Conservation (phyloP, 2,113 vertebrate genomes). For the Macroglossus sobrinus region DNA sequence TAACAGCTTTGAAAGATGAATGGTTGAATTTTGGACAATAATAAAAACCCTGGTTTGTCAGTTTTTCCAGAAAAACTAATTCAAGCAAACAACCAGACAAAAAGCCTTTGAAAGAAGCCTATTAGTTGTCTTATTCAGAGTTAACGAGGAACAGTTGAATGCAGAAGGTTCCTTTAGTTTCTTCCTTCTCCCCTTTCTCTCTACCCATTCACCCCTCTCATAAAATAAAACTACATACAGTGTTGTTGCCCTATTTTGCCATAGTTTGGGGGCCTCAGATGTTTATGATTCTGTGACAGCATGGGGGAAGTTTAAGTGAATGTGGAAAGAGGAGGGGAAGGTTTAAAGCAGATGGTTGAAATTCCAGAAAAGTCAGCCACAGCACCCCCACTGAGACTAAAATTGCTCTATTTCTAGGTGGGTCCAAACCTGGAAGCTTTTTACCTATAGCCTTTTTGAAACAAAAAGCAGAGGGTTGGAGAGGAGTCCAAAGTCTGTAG, state of each 20-base stretch:
- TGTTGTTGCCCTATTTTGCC: not conserved
- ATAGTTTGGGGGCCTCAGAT: not conserved
- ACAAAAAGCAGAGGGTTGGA: not conserved
- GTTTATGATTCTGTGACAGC: slow-evolving; percentile 39
- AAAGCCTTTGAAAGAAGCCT: slow-evolving; percentile 24
- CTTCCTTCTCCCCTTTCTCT: not conserved
- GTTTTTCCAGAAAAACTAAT: not conserved
- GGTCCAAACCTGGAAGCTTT: slow-evolving; percentile 43
- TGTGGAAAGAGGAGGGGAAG: not conserved
- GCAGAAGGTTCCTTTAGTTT: not conserved
- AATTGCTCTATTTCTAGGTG: slow-evolving; percentile 48
- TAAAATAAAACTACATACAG: not conserved
- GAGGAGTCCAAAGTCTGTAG: not conserved
- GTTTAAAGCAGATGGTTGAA: slow-evolving; percentile 41
- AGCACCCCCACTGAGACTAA: not conserved
- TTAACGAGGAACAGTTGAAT: not conserved
- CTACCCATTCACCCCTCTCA: not conserved
- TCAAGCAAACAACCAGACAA: not conserved
- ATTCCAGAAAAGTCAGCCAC: slow-evolving; percentile 58
- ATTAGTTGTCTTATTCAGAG: not conserved
- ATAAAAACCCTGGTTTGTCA: not conserved
- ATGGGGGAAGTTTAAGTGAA: slow-evolving; percentile 20
- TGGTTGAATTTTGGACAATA: not conserved
- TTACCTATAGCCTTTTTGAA: slow-evolving; percentile 1
- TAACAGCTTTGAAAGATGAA: not conserved